Conservation (phyloP, 2,797 vertebrate genomes). For the Brachymystax lenok region DNA sequence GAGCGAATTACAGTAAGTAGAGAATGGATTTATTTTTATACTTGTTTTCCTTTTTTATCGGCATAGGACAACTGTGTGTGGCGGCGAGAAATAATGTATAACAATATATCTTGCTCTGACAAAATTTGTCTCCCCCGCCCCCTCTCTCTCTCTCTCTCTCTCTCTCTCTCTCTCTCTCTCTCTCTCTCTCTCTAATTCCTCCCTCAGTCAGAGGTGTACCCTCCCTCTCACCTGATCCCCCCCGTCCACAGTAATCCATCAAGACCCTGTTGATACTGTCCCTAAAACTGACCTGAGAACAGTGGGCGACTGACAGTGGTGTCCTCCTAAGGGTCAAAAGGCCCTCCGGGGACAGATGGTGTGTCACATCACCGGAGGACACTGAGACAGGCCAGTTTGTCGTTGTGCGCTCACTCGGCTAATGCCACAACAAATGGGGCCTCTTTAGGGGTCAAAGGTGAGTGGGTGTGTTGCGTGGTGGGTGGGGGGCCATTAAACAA, state of each 20-base stretch:
- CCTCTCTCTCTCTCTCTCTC: neutral
- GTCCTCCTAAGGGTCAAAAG: constrained; percentile 13
- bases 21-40: too few relatives aligned
- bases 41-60: too few relatives aligned
- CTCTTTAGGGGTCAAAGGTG: constrained; percentile 28
- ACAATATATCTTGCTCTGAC: neutral
- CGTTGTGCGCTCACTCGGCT: constrained; percentile 27
- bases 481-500: neutral
- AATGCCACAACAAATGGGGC: constrained; percentile 14
- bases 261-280: neutral
- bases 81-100: neutral
- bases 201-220: neutral
- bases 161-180: neutral
- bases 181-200: neutral
- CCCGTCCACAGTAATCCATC: neutral
- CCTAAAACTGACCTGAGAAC: neutral
- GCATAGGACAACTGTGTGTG: neutral
- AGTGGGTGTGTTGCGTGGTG: neutral
- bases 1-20: too few relatives aligned
- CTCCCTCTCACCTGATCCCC: neutral
- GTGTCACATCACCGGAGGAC: neutral
- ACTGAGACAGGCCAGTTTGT: constrained; percentile 32
- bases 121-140: neutral
- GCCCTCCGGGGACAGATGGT: constrained; percentile 31
- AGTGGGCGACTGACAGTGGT: neutral